Evolutionary conservation across 2,113 vertebrate species (phyloP).

Genomic region (Pteruthius melanotis): DNA sequence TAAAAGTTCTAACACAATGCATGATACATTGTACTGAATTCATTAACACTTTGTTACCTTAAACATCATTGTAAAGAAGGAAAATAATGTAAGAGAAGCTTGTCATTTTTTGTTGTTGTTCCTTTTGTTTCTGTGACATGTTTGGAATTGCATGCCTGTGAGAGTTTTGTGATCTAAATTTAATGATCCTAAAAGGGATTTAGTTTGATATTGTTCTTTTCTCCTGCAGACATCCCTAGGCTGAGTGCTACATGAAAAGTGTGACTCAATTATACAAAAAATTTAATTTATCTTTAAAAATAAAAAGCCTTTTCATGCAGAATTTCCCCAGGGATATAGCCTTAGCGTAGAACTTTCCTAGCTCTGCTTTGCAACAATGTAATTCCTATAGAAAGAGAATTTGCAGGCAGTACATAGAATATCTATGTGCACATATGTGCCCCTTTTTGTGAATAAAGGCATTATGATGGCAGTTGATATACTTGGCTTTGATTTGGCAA

Average conservation of each 20-base stretch:
- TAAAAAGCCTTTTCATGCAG: conserved; percentile 58
- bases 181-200: conserved; percentile 77
- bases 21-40: conserved; percentile 65
- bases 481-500: background rate
- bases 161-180: conserved; percentile 78
- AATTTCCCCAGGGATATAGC: conserved; percentile 60
- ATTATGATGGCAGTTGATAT: background rate
- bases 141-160: conserved; percentile 67
- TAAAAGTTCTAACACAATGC: conserved; percentile 72
- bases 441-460: background rate
- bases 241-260: conserved; percentile 64
- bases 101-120: conserved; percentile 69
- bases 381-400: conserved; percentile 65
- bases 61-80: conserved; percentile 65
- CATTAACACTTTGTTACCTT: conserved; percentile 79
- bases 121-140: conserved; percentile 74
- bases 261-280: conserved; percentile 72
- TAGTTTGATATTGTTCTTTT: conserved; percentile 76
- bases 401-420: background rate
- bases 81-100: conserved; percentile 69
- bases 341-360: conserved; percentile 62
- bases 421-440: background rate
- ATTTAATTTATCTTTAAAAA: conserved; percentile 71
- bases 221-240: conserved; percentile 63
- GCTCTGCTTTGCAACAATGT: conserved; percentile 63